Evolutionary conservation across 1,140 invertebrate genomes (phyloP), one percentile per base, ranked within the genome.

Genomic region (Parasteatoda tepidariorum): DNA sequence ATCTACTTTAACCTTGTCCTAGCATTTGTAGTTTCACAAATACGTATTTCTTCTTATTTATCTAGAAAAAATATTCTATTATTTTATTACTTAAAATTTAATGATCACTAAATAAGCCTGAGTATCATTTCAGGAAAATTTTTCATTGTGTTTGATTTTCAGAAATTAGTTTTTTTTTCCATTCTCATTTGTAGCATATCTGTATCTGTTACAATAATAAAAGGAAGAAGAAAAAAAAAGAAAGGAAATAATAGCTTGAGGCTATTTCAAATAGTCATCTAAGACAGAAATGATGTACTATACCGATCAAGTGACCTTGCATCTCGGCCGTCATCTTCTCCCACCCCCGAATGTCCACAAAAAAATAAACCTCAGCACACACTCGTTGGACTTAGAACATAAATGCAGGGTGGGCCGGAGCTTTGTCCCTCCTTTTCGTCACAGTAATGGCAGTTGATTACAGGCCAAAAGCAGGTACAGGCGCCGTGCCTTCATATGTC

Each of bases 361-460:
- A 78, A 66, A 48, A 48, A n/a, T n/a, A n/a, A n/a, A 48, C 6
- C 61, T 7, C 61, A 22, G 18, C 18, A 28, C 76, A 71, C 78
- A 82, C n/a, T n/a, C 78, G 78, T 38, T 67, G 67, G 78, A 82
- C 67, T 31, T 48, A n/a, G n/a, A 13, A 34, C 55, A 31, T 70
- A 79, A 79, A 57, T 68, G 64, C 33, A 79, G 76, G 76, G 76
- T 79, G 76, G 76, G 34, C 48, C n/a, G 22, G 7, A 57, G 6
- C 76, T 59, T 26, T 11, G 67, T 5, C n/a, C 78, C 78, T 70
- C 78, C 78, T 67, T 55, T 54, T 61, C 48, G 38, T 18, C 66
- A 28, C 78, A 82, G 66, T 82, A 82, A 82, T 82, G 78, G 78
- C 78, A 57, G 31, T 67, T 82, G 78, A 82, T 82, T 82, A 82